Base-by-base conservation (phyloP, 1,140 invertebrate genomes). In the Neodiprion fabricii region DNA sequence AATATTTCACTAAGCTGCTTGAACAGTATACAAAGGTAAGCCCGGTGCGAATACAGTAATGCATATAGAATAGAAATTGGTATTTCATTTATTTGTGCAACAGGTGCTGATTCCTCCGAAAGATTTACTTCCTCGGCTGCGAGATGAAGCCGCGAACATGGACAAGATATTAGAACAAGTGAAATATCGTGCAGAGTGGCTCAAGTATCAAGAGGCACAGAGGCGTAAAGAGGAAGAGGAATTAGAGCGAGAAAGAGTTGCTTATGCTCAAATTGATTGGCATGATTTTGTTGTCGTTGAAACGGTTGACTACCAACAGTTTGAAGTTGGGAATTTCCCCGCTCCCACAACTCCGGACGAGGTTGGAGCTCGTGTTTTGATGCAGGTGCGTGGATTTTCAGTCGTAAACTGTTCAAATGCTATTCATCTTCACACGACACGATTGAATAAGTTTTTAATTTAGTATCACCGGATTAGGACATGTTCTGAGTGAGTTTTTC, bases 201-300 rank as follows among this genome's bases (percentile, higher is more conserved):
- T 96, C 69, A 95, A 95, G 70, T 97, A 98, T 86, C 96, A 99
- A 85, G 96, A 98, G 82, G 93, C 95, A 14, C 96, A 98, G 82
- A 94, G 93, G 72, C 92, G 96, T 1, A 95, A 95, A 76, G 97
- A 99, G 86, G 97, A 99, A 85, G 97, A 98, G 81, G 96, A 96
- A 81, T 91, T 96, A 17, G 98, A 99, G 87, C 92, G 95, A 61
- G 99, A 99, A 88, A 91, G 98, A 88, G 93, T 99, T 49, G 97
- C 98, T 0, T 99, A 99, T 86, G 96, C 97, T 4, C 96, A 98
- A 82, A 99, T 99, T 79, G 99, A 99, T 86, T 99, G 99, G 99
- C 99, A 99, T 85, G 98, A 99, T 89, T 99, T 99, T 90, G 98
- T 99, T 1, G 98, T 99, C 0, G 99, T 99, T 0, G 98, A 99